Base-by-base conservation (phyloP, 2,888 invertebrate genomes). In the Alcis repandata region DNA sequence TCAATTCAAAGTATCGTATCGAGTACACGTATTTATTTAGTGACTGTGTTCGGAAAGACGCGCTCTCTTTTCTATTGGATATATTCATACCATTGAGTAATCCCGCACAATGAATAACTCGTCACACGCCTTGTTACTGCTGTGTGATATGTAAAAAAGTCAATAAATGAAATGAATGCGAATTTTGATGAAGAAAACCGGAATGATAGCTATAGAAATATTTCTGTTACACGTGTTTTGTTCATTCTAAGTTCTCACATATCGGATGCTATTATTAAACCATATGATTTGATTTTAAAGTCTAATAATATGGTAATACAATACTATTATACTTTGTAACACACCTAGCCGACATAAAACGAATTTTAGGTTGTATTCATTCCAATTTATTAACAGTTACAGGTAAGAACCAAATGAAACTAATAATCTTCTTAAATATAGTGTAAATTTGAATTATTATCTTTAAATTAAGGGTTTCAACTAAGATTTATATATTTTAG, bases 231-330 rank as follows among this genome's bases (percentile, higher is more conserved):
- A 56, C 56, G 56, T 56, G 56, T 33, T 19, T 19, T 36, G 27
- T 27, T 13, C 13, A 13, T 2, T n/a, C 51, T 27, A 2, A 27
- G 13, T 36, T 51, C 36, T 38, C n/a, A 20, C 20, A 36, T 8
- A 20, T 51, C 8, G 11, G 40, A 53, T 52, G 52, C 52, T 52
- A 20, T 52, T 52, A 40, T 40, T 52, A 51, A 19, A 52, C 13
- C 22, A 22, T 52, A 52, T 40, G 48, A n/a, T 41, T 49, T 52
- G 1, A 51, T 59, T 52, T 20, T 45, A 52, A 59, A 59, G 51
- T 59, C 8, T 51, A 40, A 59, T 59, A 49, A 20, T 48, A 59
- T 51, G 49, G n/a, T 49, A 32, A 59, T 59, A 22, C 13, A 22
- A 32, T 36, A 33, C 11, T 36, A 17, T 33, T 9, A 33, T 17